phyloP scores from a whole-genome alignment of 1,140 invertebrate genomes.

The Cydia splendana region DNA sequence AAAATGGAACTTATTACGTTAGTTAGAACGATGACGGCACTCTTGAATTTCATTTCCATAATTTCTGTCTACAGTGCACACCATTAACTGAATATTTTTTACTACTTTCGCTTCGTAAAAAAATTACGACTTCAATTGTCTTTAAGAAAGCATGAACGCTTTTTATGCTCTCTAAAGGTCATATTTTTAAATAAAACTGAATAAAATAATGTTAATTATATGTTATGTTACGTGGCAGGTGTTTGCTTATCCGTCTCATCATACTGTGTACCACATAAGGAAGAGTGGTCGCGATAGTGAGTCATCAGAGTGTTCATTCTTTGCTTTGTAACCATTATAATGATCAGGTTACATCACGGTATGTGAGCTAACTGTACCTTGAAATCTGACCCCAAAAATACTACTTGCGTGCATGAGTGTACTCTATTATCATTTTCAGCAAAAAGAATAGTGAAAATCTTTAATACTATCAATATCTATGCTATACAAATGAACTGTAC shows the following conservation, averaged over 20 bases:
- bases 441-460: neutral
- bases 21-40: neutral
- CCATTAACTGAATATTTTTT: slow-evolving; percentile 11
- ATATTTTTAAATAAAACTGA: neutral
- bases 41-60: slow-evolving; percentile 19
- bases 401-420: slow-evolving; percentile 19
- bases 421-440: neutral
- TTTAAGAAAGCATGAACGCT: neutral
- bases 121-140: neutral
- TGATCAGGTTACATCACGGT: slow-evolving; percentile 15
- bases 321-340: slow-evolving; percentile 21
- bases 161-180: neutral
- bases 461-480: neutral
- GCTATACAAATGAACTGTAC: neutral
- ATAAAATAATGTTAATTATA: neutral
- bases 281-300: slow-evolving; percentile 19
- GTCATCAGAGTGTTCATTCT: slow-evolving; percentile 26
- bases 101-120: slow-evolving; percentile 8
- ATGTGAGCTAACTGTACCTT: slow-evolving; percentile 27
- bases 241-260: neutral
- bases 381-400: slow-evolving; percentile 27
- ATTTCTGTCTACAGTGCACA: slow-evolving; percentile 4
- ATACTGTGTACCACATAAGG: neutral
- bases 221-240: neutral
- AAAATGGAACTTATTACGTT: neutral